A percentile compares a stretch with the other conserved stretches of the same genome.
Evolutionary conservation across 1,140 invertebrate species (phyloP).

Genomic region (Cotesia vestalis): DNA sequence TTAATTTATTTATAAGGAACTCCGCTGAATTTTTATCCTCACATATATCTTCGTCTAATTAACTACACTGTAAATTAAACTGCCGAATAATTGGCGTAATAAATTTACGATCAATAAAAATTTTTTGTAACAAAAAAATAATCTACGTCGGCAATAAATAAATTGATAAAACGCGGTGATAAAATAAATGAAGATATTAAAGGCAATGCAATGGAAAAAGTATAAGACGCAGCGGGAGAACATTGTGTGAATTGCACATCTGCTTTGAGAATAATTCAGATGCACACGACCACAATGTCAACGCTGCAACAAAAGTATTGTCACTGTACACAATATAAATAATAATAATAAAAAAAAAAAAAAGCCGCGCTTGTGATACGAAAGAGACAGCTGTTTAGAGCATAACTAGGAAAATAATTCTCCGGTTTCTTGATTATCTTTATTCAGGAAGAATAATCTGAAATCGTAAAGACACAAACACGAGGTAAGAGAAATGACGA

Average conservation of each 20-base stretch:
- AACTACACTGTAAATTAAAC: no score
- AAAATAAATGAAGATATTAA: not conserved
- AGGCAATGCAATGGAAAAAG: not conserved
- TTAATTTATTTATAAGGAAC: no score
- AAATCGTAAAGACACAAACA: no score
- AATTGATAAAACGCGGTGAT: not conserved
- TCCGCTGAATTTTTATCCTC: no score
- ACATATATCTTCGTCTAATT: no score
- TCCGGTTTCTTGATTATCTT: constrained; percentile 3
- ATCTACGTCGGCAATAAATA: not conserved
- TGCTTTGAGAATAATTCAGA: no score
- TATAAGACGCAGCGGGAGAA: not conserved
- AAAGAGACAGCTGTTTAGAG: not conserved
- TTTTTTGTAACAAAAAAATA: no score
- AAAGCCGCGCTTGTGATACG: not conserved
- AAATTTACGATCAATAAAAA: no score
- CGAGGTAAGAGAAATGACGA: constrained; percentile 21
- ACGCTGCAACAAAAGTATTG: not conserved
- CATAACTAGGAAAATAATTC: not conserved
- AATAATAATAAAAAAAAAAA: not conserved
- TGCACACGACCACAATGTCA: not conserved
- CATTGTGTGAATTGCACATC: constrained; percentile 8
- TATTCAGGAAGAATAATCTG: no score
- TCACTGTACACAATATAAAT: not conserved
- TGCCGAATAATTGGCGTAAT: no score